Evolutionary conservation across 2,888 invertebrate genomes (phyloP).

Genomic region (Xestia c-nigrum): DNA sequence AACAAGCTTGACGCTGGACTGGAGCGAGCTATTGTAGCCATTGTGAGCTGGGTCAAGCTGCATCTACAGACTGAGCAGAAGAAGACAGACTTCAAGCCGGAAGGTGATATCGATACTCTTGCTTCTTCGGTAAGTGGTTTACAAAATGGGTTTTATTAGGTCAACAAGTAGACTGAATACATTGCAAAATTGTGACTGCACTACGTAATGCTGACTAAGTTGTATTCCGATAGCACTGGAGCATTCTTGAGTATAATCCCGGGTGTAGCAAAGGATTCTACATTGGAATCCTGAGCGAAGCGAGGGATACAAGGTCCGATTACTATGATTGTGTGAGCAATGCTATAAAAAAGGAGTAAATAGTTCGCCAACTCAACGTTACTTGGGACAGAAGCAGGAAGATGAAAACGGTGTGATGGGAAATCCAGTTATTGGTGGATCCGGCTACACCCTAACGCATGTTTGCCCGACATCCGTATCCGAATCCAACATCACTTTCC

Average conservation of each 20-base stretch:
- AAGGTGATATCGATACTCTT: constrained; percentile 96
- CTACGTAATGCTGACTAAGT: too few relatives aligned
- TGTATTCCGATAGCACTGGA: too few relatives aligned
- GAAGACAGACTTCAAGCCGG: constrained; percentile 98
- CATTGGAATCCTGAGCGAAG: too few relatives aligned
- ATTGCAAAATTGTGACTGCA: not conserved
- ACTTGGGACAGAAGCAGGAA: too few relatives aligned
- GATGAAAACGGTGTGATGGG: too few relatives aligned
- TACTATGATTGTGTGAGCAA: not conserved
- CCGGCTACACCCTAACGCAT: not conserved
- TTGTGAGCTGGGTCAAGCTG: constrained; percentile 97
- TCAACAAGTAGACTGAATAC: not conserved
- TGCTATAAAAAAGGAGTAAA: not conserved
- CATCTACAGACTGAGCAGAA: constrained; percentile 98
- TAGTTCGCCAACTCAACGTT: too few relatives aligned
- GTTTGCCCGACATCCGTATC: too few relatives aligned
- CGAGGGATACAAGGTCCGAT: too few relatives aligned
- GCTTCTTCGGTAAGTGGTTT: constrained; percentile 93
- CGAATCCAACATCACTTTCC: not conserved
- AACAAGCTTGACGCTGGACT: constrained; percentile 97
- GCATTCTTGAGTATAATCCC: too few relatives aligned
- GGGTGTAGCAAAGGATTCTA: too few relatives aligned
- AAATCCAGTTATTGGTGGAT: not conserved
- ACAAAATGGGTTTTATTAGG: not conserved
- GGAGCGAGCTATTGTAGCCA: constrained; percentile 96